A percentile compares a stretch with the other conserved stretches of the same genome.
Conservation (phyloP, 2,888 invertebrate species). For the Oscheius onirici region DNA sequence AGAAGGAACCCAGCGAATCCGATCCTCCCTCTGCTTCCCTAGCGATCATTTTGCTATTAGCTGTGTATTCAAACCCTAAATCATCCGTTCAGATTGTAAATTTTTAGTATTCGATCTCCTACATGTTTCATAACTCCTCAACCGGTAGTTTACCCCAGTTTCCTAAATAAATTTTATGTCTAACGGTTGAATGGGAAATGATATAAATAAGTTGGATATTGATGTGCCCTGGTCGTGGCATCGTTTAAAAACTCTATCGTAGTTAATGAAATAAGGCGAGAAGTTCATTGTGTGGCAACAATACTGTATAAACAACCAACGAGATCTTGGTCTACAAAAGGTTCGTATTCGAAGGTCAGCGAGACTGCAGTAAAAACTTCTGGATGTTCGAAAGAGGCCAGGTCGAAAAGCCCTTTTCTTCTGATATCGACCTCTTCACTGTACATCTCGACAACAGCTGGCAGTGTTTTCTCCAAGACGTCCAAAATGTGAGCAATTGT, state of each 20-base stretch:
- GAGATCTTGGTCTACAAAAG: conserved; percentile 49
- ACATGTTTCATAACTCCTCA: too few relatives aligned
- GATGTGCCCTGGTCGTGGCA: too few relatives aligned
- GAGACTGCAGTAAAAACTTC: conserved; percentile 44
- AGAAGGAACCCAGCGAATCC: conserved; percentile 62
- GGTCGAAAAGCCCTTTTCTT: conserved; percentile 39
- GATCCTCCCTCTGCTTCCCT: conserved; percentile 59
- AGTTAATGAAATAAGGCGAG: too few relatives aligned
- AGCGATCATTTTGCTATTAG: conserved; percentile 68
- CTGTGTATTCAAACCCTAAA: conserved; percentile 25
- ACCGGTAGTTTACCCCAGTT: too few relatives aligned
- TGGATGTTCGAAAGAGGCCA: conserved; percentile 41
- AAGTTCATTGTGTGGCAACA: conserved; percentile 40
- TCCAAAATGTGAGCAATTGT: conserved; percentile 40
- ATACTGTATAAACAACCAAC: conserved; percentile 48
- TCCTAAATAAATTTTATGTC: too few relatives aligned
- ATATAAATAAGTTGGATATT: too few relatives aligned
- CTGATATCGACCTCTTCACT: conserved; percentile 39
- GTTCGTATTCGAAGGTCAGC: conserved; percentile 48
- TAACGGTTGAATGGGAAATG: too few relatives aligned
- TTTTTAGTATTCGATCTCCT: too few relatives aligned
- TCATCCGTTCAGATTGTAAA: too few relatives aligned
- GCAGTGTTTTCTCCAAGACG: conserved; percentile 38
- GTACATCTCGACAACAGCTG: conserved; percentile 44
- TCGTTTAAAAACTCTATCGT: too few relatives aligned